Conservation (phyloP, 2,888 invertebrate genomes). For the Platycnemis pennipes region DNA sequence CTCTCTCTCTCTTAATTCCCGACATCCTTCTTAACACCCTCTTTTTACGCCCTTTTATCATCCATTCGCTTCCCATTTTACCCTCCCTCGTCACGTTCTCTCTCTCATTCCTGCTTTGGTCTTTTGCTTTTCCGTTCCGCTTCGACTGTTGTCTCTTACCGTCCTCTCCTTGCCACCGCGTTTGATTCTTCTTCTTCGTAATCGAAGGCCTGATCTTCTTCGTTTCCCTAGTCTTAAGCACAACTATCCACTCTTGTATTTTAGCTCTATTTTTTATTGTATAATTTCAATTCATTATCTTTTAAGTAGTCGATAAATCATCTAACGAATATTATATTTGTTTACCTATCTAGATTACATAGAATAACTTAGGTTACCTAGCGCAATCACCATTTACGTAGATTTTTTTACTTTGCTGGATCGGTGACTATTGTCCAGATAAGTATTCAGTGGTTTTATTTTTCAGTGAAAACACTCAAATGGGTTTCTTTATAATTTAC, state of each 20-base stretch:
- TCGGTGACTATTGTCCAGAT: too few species aligned
- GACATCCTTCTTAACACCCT: neutral
- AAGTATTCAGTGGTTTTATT: too few species aligned
- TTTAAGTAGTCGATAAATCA: too few species aligned
- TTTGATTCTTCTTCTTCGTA: neutral
- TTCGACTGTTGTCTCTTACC: neutral
- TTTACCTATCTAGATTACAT: too few species aligned
- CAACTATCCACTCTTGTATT: neutral
- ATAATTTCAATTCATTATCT: too few species aligned
- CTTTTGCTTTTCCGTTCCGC: neutral
- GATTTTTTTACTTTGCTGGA: too few species aligned
- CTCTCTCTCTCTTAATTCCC: neutral
- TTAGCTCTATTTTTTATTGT: neutral
- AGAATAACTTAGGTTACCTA: too few species aligned
- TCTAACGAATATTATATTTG: too few species aligned
- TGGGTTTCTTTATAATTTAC: too few species aligned
- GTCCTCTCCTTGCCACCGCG: neutral
- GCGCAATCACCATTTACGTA: too few species aligned
- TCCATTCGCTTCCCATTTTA: neutral
- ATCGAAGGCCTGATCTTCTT: neutral
- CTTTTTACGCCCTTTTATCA: neutral
- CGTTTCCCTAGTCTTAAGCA: neutral
- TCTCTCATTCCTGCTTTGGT: neutral
- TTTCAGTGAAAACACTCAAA: too few species aligned
- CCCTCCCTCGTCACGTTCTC: slow-evolving; percentile 18